phyloP scores from a whole-genome alignment of 2,113 vertebrate genomes.

The Daboia siamensis region DNA sequence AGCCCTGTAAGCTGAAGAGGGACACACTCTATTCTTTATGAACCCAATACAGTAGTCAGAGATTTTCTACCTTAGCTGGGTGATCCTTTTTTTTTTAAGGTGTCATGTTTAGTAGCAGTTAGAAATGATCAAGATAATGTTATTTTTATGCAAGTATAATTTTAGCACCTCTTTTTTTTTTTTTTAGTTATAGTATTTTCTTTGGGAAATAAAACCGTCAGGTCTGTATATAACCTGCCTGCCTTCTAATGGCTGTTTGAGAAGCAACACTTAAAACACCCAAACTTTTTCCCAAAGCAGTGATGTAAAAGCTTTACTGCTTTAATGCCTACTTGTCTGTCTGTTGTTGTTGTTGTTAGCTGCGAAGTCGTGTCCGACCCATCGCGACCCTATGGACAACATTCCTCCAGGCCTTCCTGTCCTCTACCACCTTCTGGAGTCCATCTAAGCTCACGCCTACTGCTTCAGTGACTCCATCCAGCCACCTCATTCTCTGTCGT shows the following conservation, averaged over 20 bases:
- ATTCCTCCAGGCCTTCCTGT: no score
- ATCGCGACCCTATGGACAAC: no score
- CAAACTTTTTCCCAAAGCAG: background rate
- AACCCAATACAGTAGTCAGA: background rate
- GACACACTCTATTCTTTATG: background rate
- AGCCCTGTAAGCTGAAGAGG: background rate
- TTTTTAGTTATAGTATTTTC: background rate
- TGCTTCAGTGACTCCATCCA: no score
- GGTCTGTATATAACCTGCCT: background rate
- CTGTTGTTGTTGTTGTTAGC: no score
- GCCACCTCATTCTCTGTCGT: no score
- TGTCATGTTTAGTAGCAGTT: background rate
- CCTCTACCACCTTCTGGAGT: no score
- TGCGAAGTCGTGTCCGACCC: no score
- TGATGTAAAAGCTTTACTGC: background rate
- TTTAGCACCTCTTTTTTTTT: background rate
- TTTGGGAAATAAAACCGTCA: background rate
- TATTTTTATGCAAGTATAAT: background rate
- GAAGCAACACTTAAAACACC: background rate
- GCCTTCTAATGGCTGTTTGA: background rate
- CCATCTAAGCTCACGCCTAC: no score
- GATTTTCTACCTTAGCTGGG: background rate
- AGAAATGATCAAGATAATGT: background rate
- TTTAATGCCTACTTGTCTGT: background rate
- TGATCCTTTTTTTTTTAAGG: background rate